Conservation (phyloP, 2,888 invertebrate species). For the Rapana venosa region DNA sequence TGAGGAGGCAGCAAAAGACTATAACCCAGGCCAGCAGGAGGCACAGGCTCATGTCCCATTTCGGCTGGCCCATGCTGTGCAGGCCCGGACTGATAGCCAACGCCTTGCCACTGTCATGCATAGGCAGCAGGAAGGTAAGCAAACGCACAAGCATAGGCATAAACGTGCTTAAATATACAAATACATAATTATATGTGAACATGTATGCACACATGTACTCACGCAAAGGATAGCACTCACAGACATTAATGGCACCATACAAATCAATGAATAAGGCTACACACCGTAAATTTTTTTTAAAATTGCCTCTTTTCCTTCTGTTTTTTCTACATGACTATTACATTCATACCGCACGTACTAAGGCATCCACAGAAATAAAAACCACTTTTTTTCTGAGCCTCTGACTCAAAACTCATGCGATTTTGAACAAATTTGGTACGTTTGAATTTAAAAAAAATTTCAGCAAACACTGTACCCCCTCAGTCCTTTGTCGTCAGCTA, state of each 20-base stretch:
- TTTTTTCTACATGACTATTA: too few relatives aligned
- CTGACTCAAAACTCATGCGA: too few relatives aligned
- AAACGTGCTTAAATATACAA: background rate
- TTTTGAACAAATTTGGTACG: too few relatives aligned
- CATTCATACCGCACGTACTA: too few relatives aligned
- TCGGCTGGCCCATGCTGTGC: slow-evolving; percentile 67
- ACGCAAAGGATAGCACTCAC: background rate
- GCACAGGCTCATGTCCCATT: slow-evolving; percentile 73
- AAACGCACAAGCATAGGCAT: background rate
- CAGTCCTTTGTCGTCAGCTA: too few relatives aligned
- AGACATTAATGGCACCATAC: too few relatives aligned
- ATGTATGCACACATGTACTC: background rate
- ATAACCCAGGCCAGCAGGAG: slow-evolving; percentile 75
- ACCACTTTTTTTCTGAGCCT: too few relatives aligned
- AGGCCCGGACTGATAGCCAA: slow-evolving; percentile 68
- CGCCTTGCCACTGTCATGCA: slow-evolving; percentile 58
- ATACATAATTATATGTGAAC: too few relatives aligned
- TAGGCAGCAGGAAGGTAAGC: background rate
- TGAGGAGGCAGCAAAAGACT: slow-evolving; percentile 75
- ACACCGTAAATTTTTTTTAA: background rate
- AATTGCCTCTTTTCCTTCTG: too few relatives aligned
- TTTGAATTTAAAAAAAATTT: too few relatives aligned
- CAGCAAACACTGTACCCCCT: too few relatives aligned
- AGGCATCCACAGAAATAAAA: too few relatives aligned
- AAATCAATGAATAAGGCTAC: background rate